Conservation (phyloP, 1,140 invertebrate species). For the Drosophila pseudoobscura region DNA sequence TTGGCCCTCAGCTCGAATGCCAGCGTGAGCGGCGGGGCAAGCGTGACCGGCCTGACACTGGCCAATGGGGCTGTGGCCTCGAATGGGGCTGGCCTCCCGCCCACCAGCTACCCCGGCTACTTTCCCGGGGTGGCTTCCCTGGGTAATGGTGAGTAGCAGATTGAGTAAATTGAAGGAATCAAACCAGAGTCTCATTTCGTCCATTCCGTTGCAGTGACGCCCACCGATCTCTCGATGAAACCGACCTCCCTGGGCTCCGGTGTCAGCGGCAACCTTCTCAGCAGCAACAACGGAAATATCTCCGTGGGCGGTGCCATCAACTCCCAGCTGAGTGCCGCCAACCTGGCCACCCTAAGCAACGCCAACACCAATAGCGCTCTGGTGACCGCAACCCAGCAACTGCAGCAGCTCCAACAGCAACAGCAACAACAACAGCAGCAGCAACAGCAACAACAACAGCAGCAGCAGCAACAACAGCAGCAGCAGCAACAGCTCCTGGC, state of each 20-base stretch:
- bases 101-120: conserved; percentile 78
- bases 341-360: conserved; percentile 63
- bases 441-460: conserved; percentile 70
- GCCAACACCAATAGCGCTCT: conserved; percentile 70
- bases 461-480: conserved; percentile 71
- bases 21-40: conserved; percentile 70
- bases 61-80: conserved; percentile 73
- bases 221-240: conserved; percentile 83
- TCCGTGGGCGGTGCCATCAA: conserved; percentile 58
- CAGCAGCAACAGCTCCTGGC: conserved; percentile 52
- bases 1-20: conserved; percentile 79
- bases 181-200: background rate
- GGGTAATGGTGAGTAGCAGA: conserved; percentile 73
- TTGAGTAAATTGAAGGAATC: background rate
- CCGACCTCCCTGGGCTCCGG: conserved; percentile 54
- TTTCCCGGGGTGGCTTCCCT: conserved; percentile 73
- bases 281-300: conserved; percentile 58
- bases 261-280: conserved; percentile 40
- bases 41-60: conserved; percentile 61
- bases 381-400: conserved; percentile 75
- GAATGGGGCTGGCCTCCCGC: conserved; percentile 74
- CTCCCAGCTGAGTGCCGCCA: conserved; percentile 68
- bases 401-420: conserved; percentile 74
- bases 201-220: conserved; percentile 58
- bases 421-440: conserved; percentile 76